Base-by-base conservation (phyloP, 2,888 invertebrate genomes). In the Papilio gigon region DNA sequence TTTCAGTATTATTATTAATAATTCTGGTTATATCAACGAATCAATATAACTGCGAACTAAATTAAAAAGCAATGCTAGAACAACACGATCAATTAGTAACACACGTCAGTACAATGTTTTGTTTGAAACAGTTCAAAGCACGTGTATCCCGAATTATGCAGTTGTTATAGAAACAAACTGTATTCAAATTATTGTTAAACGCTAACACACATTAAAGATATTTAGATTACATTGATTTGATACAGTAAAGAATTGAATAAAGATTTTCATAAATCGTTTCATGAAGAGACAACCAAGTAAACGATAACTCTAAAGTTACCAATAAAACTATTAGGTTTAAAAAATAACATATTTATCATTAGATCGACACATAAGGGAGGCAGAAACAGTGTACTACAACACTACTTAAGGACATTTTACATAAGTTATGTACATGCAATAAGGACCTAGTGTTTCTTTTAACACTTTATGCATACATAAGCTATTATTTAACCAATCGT, bases 151-250 rank as follows among this genome's bases (percentile, higher is more conserved):
- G 64, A n/a, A 40, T 14, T 40, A 11, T 40, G 30, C 5, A n/a
- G 27, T 47, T 77, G 75, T 77, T 77, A 73, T 75, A 71, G 75
- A 75, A 77, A 76, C 75, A 77, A 66, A 37, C 17, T 4, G n/a
- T 67, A 47, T 67, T 74, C 65, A 72, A 72, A 72, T 72, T 74
- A 72, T 67, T 73, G 68, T 73, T 72, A 64, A 6, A 59, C 33
- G 6, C 6, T 30, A 30, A 30, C 25, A n/a, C 11, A 30, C 53
- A 4, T 8, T n/a, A 14, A 17, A 9, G 17, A 30, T 68, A 47
- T 22, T 63, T 47, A 17, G 33, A 35, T 11, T 35, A 9, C 12
- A 8, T 9, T 35, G 11, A 1, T 8, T 8, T 6, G 35, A 6
- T 11, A 35, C 2, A 35, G 4, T 4, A 35, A 35, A 35, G n/a